Evolutionary conservation across 2,888 invertebrate genomes (phyloP).

Genomic region (Oxyscelio sp.): DNA sequence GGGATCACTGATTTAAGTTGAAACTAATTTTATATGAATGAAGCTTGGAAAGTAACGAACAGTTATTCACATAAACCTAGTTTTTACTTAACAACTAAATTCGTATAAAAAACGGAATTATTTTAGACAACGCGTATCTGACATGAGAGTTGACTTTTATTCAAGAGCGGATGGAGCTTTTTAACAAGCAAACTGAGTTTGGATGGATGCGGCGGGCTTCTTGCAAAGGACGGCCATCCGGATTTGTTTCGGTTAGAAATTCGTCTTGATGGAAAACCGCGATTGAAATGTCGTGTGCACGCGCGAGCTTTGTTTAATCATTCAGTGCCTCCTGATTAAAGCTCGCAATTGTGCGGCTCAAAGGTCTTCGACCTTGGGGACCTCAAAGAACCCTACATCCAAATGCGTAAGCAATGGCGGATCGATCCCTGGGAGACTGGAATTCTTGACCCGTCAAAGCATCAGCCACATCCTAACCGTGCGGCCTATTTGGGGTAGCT

Average conservation of each 20-base stretch:
- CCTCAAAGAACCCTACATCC: conserved; percentile 66
- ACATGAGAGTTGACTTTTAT: too few relatives aligned
- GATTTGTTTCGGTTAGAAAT: conserved; percentile 23
- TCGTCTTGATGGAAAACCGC: conserved; percentile 10
- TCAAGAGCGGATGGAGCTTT: not conserved
- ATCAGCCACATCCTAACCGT: conserved; percentile 65
- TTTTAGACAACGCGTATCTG: too few relatives aligned
- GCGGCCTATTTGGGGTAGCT: conserved; percentile 70
- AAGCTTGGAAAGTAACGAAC: too few relatives aligned
- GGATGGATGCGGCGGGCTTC: too few relatives aligned
- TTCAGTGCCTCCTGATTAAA: conserved; percentile 42
- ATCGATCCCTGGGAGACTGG: conserved; percentile 73
- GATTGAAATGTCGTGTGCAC: conserved; percentile 53
- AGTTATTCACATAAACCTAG: too few relatives aligned
- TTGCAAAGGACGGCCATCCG: not conserved
- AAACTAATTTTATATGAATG: too few relatives aligned
- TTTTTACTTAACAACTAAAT: too few relatives aligned
- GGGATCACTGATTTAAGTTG: too few relatives aligned
- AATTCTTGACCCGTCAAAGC: conserved; percentile 72
- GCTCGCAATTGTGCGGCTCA: conserved; percentile 37
- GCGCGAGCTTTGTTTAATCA: conserved; percentile 54
- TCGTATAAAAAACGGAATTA: too few relatives aligned
- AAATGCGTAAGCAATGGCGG: conserved; percentile 68
- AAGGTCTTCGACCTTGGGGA: conserved; percentile 73
- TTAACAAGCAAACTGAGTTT: too few relatives aligned